Percentiles rank a stretch among this genome's conserved stretches.
Conservation (phyloP, 2,888 invertebrate species). For the Halictus quadricinctus region DNA sequence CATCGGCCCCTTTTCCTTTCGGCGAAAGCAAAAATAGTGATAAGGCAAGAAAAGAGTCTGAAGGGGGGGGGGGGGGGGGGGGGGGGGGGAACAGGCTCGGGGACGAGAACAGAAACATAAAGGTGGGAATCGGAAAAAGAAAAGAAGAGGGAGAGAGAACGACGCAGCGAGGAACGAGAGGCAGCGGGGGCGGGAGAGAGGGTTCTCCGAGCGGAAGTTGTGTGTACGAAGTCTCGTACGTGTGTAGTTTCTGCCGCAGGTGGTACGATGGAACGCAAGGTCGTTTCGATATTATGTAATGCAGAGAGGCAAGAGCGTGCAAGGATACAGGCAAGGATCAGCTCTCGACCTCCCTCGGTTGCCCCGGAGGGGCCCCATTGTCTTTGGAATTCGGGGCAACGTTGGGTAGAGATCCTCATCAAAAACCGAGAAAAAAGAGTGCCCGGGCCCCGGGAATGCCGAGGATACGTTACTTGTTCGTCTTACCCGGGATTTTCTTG, state of each 20-base stretch:
- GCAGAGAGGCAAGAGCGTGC: constrained; percentile 55
- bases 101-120: constrained; percentile 1
- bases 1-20: constrained; percentile 48
- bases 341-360: constrained; percentile 49
- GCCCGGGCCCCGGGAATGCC: not conserved
- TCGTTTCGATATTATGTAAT: constrained; percentile 72
- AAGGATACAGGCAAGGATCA: constrained; percentile 57
- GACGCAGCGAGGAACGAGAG: not conserved
- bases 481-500: not conserved
- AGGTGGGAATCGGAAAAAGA: not conserved
- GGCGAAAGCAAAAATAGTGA: constrained; percentile 61
- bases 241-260: constrained; percentile 61
- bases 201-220: constrained; percentile 60
- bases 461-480: constrained; percentile 4
- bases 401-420: constrained; percentile 39
- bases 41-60: constrained; percentile 46
- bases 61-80: constrained; percentile 14
- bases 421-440: constrained; percentile 33
- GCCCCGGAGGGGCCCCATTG: constrained; percentile 46
- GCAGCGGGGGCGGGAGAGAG: constrained; percentile 6
- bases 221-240: constrained; percentile 51
- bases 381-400: constrained; percentile 49
- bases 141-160: not conserved
- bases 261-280: constrained; percentile 70
- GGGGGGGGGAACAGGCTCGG: not conserved